phyloP scores from a whole-genome alignment of 2,797 vertebrate genomes.

The Chaenodraco wilsoni region DNA sequence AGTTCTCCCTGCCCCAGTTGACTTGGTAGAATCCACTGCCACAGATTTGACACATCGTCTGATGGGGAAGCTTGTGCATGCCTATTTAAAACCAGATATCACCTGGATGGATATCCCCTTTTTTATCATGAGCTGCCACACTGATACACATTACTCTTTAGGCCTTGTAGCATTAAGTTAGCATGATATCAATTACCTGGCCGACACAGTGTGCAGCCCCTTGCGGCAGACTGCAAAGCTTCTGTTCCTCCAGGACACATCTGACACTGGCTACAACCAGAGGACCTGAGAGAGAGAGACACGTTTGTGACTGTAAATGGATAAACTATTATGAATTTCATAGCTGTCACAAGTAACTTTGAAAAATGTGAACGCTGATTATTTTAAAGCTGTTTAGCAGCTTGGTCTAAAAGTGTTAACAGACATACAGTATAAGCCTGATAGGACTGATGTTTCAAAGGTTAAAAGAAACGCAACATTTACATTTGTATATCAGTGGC shows the following conservation, averaged over 20 bases:
- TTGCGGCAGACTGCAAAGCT: slow-evolving; percentile 76
- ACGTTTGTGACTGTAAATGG: not conserved
- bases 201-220: slow-evolving; percentile 80
- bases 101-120: not conserved
- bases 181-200: slow-evolving; percentile 81
- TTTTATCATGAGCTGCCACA: not conserved
- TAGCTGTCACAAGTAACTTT: not conserved
- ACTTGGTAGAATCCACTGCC: slow-evolving; percentile 86
- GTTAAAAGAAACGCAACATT: not conserved
- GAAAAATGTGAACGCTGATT: not conserved
- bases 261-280: slow-evolving; percentile 80
- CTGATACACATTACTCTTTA: not conserved
- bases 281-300: slow-evolving; percentile 75
- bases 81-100: slow-evolving; percentile 77
- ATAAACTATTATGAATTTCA: slow-evolving; percentile 3
- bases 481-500: too few relatives aligned
- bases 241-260: slow-evolving; percentile 85
- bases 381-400: not conserved
- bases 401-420: slow-evolving; percentile 1
- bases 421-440: not conserved
- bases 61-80: slow-evolving; percentile 83
- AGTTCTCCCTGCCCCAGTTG: slow-evolving; percentile 84
- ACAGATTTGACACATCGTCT: slow-evolving; percentile 86
- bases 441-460: not conserved
- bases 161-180: not conserved